Conservation (phyloP, 2,113 vertebrate genomes). For the Manacus vitellinus region DNA sequence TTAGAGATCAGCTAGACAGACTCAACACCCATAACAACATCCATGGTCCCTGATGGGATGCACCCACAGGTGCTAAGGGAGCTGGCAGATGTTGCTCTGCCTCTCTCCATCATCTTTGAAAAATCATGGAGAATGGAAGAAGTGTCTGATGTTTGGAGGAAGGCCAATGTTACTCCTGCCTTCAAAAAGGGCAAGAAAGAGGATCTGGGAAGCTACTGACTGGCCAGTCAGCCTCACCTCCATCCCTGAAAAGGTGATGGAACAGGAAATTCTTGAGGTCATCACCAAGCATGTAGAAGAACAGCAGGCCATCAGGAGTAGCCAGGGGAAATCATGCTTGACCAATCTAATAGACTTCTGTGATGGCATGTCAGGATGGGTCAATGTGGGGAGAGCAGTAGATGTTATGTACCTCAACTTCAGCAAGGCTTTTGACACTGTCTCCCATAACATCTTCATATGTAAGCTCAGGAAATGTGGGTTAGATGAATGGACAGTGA, state of each 20-base stretch:
- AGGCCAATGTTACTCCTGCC: neutral
- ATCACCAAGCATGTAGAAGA: no score
- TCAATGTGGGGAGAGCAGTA: neutral
- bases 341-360: neutral
- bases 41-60: neutral
- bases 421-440: neutral
- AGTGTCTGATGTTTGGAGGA: no score
- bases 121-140: no score
- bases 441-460: neutral
- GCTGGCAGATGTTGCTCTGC: neutral
- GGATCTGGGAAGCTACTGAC: neutral
- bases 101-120: neutral
- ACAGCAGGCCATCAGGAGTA: neutral
- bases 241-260: neutral
- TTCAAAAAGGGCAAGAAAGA: neutral
- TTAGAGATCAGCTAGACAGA: neutral
- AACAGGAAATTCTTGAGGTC: neutral
- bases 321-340: neutral
- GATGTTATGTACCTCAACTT: neutral
- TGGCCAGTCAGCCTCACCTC: neutral
- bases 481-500: neutral
- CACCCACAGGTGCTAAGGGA: neutral
- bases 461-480: neutral
- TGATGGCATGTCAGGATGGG: neutral
- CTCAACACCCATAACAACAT: neutral